These are phyloP conservation scores for Stramonita haemastoma DNA, from an alignment of 2,888 invertebrate species.

Conservation along the genomic window DNA sequence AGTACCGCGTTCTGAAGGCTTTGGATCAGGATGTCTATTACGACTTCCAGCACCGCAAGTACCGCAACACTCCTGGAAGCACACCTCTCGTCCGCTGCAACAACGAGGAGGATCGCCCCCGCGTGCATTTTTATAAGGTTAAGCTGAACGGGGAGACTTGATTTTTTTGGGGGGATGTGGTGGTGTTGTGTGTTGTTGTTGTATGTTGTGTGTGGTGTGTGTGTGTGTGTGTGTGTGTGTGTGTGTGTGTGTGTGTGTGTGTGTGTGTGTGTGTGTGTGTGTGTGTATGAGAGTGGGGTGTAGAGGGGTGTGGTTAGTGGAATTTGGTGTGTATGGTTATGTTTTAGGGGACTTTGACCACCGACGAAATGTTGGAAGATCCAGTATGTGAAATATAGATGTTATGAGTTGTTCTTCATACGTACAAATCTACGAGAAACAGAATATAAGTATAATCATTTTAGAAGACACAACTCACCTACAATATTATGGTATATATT, in stretches of 20 bases:
- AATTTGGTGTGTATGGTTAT: too few species aligned
- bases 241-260: not conserved
- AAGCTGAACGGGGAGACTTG: constrained; percentile 37
- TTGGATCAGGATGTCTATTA: constrained; percentile 52
- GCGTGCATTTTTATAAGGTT: constrained; percentile 51
- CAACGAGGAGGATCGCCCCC: constrained; percentile 43
- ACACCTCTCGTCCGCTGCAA: constrained; percentile 29
- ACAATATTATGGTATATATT: too few species aligned
- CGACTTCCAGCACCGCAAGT: constrained; percentile 52
- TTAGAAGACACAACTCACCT: too few species aligned
- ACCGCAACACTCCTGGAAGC: constrained; percentile 32
- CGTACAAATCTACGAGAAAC: too few species aligned
- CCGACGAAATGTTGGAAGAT: too few species aligned
- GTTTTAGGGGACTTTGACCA: too few species aligned
- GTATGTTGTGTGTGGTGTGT: not conserved
- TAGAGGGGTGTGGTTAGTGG: too few species aligned
- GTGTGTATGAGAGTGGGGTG: not conserved
- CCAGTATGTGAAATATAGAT: too few species aligned
- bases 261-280: not conserved
- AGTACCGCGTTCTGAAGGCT: constrained; percentile 49
- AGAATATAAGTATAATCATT: too few species aligned
- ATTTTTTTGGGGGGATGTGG: not conserved
- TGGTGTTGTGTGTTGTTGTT: not conserved
- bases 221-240: not conserved
- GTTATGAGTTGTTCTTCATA: too few species aligned